These are phyloP conservation scores for Tolypeutes matacus DNA, from an alignment of 2,797 vertebrate species.

Conservation along the genomic window DNA sequence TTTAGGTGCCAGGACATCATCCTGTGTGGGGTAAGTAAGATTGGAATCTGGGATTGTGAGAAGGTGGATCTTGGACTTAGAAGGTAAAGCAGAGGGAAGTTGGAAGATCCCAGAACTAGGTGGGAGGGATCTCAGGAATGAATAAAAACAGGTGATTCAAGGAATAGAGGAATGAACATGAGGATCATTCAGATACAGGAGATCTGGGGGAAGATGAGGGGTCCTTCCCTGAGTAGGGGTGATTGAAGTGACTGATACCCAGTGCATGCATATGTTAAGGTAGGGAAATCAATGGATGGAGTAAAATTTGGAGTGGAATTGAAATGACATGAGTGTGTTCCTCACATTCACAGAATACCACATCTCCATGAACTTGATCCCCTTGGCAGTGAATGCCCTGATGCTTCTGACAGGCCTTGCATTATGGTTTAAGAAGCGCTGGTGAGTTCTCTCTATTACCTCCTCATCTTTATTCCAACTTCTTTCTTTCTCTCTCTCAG, in stretches of 20 bases:
- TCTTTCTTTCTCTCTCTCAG: not conserved
- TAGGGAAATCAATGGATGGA: not conserved
- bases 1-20: constrained; percentile 1
- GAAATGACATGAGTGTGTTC: not conserved
- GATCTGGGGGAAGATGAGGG: not conserved
- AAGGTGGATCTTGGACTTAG: not conserved
- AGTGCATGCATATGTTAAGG: not conserved
- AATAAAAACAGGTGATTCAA: not conserved
- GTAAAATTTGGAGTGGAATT: not conserved
- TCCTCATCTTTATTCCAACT: not conserved
- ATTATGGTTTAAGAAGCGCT: not conserved
- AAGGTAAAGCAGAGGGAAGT: not conserved
- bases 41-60: not conserved
- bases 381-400: not conserved
- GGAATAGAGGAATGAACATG: not conserved
- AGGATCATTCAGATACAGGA: not conserved
- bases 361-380: not conserved
- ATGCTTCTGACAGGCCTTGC: not conserved
- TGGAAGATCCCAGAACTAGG: not conserved
- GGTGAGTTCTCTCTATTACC: not conserved
- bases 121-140: not conserved
- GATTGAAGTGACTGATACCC: not conserved
- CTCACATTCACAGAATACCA: not conserved
- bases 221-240: not conserved
- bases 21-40: constrained; percentile 1